Evolutionary conservation across 2,797 vertebrate species (phyloP), one percentile per base, ranked within the genome.

Genomic region (Rhinogobio ventralis): DNA sequence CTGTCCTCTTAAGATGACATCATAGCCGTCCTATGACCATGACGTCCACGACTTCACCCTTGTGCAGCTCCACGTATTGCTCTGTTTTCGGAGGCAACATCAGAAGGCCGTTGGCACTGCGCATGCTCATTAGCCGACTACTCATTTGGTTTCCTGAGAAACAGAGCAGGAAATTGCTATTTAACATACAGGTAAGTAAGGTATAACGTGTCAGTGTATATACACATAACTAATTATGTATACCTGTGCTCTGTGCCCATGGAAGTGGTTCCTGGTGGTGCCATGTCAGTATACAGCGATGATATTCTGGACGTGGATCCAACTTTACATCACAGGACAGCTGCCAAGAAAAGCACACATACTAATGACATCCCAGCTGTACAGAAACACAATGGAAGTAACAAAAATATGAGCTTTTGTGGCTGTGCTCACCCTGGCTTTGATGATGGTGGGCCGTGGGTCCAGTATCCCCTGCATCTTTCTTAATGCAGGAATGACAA

Each of bases 21-120:
- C 98, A 99, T 98, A 99, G 97, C 91, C 98, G 96, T 90, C 98
- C 98, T 39, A 99, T 99, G 92, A 99, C 98, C 98, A 99, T 99
- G 95, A 99, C 98, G 30, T 99, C 98, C 90, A 99, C 98, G 81
- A 99, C 98, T 93, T 99, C 98, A 86, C 98, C 98, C 93, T 99
- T 99, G 93, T 97, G 98, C 92, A 99, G 96, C 89, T 99, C 98
- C 95, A 99, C 97, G 67, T 99, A 99, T 96, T 99, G 98, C 95
- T 99, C 98, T 91, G 98, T 99, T 95, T 99, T 99, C 91, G 98
- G 98, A 93, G 98, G 98, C 92, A 99, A 94, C 98, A 99, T 99
- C 95, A 99, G 94, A 93, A 99, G 96, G 87, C 98, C 98, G 83
- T 99, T 99, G 95, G 98, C 98, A 88, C 98, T 99, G 90, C 98